Conservation (phyloP, 2,113 vertebrate species). For the Syngnathoides biaculeatus region DNA sequence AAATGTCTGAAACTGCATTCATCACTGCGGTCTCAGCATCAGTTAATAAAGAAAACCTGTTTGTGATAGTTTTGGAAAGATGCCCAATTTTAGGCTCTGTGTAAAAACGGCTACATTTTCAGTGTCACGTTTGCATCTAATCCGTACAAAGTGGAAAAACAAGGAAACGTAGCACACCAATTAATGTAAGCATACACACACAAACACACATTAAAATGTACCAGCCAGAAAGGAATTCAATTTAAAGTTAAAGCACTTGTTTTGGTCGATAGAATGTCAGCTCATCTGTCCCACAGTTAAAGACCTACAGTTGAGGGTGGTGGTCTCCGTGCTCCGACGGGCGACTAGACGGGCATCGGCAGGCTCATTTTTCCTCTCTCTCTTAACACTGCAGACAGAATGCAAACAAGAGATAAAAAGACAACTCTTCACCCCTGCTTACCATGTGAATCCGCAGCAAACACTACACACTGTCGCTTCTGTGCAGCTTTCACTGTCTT, state of each 20-base stretch:
- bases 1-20: constrained; percentile 3
- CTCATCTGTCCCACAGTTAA: constrained; percentile 30
- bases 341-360: constrained; percentile 71
- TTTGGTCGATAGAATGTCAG: constrained; percentile 22
- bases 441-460: not conserved
- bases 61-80: constrained; percentile 13
- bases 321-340: constrained; percentile 5
- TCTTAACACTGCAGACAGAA: constrained; percentile 60
- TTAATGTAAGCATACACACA: not conserved
- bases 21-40: not conserved
- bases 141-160: not conserved
- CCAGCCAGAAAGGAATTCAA: constrained; percentile 2
- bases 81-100: constrained; percentile 3
- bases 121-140: constrained; percentile 18
- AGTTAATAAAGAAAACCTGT: constrained; percentile 14
- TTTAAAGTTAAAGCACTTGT: constrained; percentile 3
- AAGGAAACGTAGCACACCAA: not conserved
- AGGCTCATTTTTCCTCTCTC: constrained; percentile 72
- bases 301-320: constrained; percentile 19
- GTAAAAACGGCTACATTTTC: constrained; percentile 13
- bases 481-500: no score
- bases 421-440: not conserved
- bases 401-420: not conserved
- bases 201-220: constrained; percentile 1
- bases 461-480: no score